Evolutionary conservation across 2,888 invertebrate species (phyloP).

Genomic region (Entomobrya proxima): DNA sequence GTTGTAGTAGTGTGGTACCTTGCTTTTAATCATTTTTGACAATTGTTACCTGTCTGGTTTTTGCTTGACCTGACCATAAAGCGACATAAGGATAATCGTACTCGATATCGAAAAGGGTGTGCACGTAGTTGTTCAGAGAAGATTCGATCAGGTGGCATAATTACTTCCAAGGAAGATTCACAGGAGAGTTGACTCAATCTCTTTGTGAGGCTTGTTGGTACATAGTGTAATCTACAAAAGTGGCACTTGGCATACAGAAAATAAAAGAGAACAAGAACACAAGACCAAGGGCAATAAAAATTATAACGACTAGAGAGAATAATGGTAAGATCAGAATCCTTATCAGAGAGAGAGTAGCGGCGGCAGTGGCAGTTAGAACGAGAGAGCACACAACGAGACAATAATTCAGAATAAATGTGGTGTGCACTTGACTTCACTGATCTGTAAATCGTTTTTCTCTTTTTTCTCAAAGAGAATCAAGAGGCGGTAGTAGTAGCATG

Average conservation of each 20-base stretch:
- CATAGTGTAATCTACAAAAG: background rate
- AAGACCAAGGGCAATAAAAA: background rate
- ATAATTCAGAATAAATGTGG: slow-evolving; percentile 53
- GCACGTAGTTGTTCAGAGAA: background rate
- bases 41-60: background rate
- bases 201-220: background rate
- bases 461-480: background rate
- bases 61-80: background rate
- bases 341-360: slow-evolving; percentile 10
- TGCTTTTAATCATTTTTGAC: background rate
- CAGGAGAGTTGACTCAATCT: background rate
- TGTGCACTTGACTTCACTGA: slow-evolving; percentile 51
- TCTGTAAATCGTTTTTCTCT: slow-evolving; percentile 33
- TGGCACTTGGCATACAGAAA: background rate
- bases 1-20: background rate
- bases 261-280: no score
- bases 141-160: slow-evolving; percentile 45
- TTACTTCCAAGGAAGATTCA: slow-evolving; percentile 12
- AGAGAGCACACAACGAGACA: background rate
- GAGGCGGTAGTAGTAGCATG: background rate
- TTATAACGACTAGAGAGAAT: background rate
- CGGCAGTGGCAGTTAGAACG: no score
- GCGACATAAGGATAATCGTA: background rate
- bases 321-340: background rate
- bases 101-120: background rate